Percentiles rank a stretch among this genome's conserved stretches.
Evolutionary conservation across 2,797 vertebrate genomes (phyloP).

Genomic region (Pseudocheirus occidentalis): DNA sequence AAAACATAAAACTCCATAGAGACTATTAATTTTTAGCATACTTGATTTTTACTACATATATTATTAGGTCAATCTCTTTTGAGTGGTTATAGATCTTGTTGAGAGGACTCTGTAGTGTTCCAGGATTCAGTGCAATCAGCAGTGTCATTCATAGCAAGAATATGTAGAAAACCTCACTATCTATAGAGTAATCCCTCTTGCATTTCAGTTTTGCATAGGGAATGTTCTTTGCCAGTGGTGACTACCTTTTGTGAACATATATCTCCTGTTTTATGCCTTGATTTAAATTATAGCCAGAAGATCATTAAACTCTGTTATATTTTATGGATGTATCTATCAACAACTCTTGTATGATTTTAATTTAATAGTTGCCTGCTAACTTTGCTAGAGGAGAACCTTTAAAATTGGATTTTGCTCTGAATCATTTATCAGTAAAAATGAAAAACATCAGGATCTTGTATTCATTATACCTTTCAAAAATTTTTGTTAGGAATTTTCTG

Average conservation of each 20-base stretch:
- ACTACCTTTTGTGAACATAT: background rate
- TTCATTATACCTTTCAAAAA: background rate
- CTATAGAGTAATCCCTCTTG: background rate
- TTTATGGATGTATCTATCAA: background rate
- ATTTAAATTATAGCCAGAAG: background rate
- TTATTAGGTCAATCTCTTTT: background rate
- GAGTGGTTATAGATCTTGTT: background rate
- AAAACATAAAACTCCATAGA: background rate
- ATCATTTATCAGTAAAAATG: background rate
- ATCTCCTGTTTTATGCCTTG: background rate
- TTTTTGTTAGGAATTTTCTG: background rate
- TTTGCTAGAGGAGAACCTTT: background rate
- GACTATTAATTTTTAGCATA: background rate
- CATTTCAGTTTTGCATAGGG: background rate
- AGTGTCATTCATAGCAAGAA: background rate
- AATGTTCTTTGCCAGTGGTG: background rate
- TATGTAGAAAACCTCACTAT: background rate
- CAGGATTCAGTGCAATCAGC: background rate
- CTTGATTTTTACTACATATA: background rate
- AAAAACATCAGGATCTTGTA: background rate
- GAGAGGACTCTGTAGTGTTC: background rate
- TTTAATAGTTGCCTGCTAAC: background rate
- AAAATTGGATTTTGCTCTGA: background rate
- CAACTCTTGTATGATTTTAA: background rate
- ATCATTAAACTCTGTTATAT: background rate